Evolutionary conservation across 2,113 vertebrate species (phyloP), one percentile per base, ranked within the genome.

Genomic region (Ictalurus furcatus): DNA sequence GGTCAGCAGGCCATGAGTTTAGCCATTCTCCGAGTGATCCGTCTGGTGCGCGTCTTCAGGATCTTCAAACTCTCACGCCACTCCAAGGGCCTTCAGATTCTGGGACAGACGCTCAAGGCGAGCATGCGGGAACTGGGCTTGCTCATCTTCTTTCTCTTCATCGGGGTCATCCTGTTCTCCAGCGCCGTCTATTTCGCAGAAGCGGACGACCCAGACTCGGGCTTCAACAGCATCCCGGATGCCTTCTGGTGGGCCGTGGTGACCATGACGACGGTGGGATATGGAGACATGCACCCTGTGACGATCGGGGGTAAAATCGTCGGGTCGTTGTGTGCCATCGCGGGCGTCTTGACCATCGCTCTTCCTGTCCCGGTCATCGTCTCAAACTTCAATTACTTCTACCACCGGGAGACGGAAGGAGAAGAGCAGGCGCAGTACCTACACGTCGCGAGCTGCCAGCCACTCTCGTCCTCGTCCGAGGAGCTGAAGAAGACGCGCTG

Each of bases 221-320:
- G 97, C 12, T 99, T 99, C 92, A 98, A 91, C 90, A 99, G 98
- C 93, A 99, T 99, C 91, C 98, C 98, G 0, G 98, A 99, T 25
- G 98, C 98, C 6, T 99, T 99, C 95, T 99, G 98, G 98, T 99
- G 98, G 98, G 98, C 98, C 0, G 98, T 99, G 91, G 98, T 99
- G 28, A 99, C 98, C 94, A 99, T 99, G 98, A 99, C 98, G 56
- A 99, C 98, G 0, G 98, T 99, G 61, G 98, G 98, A 59, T 99
- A 99, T 0, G 98, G 98, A 9, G 98, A 99, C 92, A 99, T 99
- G 98, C 97, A 99, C 89, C 98, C 98, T 0, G 97, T 99, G 91
- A 99, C 98, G 44, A 99, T 99, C 1, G 98, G 98, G 61, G 98
- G 98, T 0, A 99, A 99, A 94, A 99, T 99, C 0, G 98, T 99